Conservation (phyloP, 2,888 invertebrate species). For the Cheilosia vernalis region DNA sequence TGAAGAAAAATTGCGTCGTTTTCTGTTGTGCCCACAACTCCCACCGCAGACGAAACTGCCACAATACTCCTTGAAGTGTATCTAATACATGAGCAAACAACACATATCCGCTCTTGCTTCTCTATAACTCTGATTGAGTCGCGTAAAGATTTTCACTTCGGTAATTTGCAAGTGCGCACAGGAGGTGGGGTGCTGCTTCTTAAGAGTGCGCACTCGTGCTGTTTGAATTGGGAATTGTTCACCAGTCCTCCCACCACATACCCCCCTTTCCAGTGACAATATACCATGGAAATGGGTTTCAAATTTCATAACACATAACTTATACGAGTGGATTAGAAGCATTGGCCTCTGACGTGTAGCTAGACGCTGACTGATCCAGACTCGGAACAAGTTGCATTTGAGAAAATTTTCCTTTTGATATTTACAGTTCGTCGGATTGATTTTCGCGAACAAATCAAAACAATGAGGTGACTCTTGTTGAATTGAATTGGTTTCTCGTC, state of each 20-base stretch:
- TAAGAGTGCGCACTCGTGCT: not conserved
- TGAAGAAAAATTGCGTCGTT: conserved; percentile 13
- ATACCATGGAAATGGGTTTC: conserved; percentile 34
- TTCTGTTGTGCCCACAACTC: conserved; percentile 21
- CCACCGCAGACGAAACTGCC: conserved; percentile 62
- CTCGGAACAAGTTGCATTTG: conserved; percentile 41
- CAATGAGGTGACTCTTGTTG: not conserved
- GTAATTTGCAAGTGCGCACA: conserved; percentile 46
- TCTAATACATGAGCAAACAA: conserved; percentile 61
- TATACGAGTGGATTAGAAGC: conserved; percentile 12
- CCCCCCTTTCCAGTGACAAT: conserved; percentile 41
- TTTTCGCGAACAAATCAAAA: conserved; percentile 49
- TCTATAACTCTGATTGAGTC: conserved; percentile 14
- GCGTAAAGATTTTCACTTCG: conserved; percentile 61
- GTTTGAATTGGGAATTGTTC: conserved; percentile 25
- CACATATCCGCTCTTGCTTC: conserved; percentile 42
- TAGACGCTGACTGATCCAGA: conserved; percentile 7
- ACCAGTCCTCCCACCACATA: not conserved
- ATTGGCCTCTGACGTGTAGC: conserved; percentile 15
- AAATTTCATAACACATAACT: conserved; percentile 53
- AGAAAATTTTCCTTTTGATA: conserved; percentile 30
- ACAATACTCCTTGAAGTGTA: conserved; percentile 51
- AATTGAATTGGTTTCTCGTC: not conserved
- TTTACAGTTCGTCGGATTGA: conserved; percentile 52
- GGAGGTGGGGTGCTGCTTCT: conserved; percentile 10